Base-by-base conservation (phyloP, 2,113 vertebrate genomes). In the Empidonax alnorum region DNA sequence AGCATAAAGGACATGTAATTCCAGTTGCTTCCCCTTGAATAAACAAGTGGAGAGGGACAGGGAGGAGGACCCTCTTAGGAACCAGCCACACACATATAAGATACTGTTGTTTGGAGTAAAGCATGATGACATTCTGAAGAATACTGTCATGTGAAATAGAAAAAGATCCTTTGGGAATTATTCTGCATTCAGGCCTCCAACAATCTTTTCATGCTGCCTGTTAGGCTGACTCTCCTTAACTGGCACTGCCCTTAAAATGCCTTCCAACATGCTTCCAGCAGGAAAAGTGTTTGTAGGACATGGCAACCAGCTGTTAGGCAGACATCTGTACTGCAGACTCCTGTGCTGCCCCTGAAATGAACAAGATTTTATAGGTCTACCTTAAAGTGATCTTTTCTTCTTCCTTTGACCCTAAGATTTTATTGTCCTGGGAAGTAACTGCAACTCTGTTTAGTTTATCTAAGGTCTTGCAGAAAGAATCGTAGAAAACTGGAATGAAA, bases 381-480 rank as follows among this genome's bases (percentile, higher is more conserved):
- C 63, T 91, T 47, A 33, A 93, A 94, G 87, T 91, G 61, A 61
- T 88, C 35, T 59, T 91, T 84, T 93, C 50, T 85, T 92, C 87
- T 94, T 91, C 68, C 46, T 94, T 84, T 96, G 96, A 96, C 90
- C 96, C 90, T 89, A 69, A 46, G 61, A 42, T 90, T 92, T 95
- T 79, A 89, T 75, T 96, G 83, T 67, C 35, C 62, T 1, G 1
- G 28, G n/a, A 87, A 84, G 59, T 20, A 72, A 69, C 42, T 80
- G 55, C 74, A 86, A 52, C 14, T 88, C 65, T 92, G 44, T 78
- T 96, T 75, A 84, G 4, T 87, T 95, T 89, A 75, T 39, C 68
- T 66, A 58, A 49, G 44, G 50, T 81, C 44, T 42, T 50, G 20
- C 20, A 55, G 56, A 80, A 85, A 84, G n/a, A 87, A 68, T 46